A percentile compares a stretch with the other conserved stretches of the same genome.
Conservation (phyloP, 2,797 vertebrate genomes). For the Crax fasciolata region DNA sequence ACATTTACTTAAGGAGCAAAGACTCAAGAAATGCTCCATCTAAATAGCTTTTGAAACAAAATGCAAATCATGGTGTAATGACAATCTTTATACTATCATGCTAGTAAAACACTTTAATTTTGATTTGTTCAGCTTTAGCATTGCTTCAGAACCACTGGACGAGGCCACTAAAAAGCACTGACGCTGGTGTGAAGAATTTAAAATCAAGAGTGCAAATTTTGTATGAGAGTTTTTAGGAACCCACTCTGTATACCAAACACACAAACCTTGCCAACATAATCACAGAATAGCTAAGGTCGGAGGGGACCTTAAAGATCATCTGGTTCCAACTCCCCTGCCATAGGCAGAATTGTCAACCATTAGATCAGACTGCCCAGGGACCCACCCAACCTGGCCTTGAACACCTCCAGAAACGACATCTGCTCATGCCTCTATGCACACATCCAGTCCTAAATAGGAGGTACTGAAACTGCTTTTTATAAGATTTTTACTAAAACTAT, state of each 20-base stretch:
- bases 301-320: too few species aligned
- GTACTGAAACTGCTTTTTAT: not conserved
- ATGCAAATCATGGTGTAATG: accelerated
- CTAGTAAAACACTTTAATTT: not conserved
- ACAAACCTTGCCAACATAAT: not conserved
- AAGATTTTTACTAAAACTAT: not conserved
- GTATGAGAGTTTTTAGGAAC: not conserved
- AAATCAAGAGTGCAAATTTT: not conserved
- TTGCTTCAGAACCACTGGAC: not conserved
- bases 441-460: not conserved
- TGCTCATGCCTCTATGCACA: accelerated
- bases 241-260: not conserved
- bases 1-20: not conserved
- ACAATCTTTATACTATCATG: not conserved
- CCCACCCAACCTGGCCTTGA: too few species aligned
- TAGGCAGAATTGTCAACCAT: too few species aligned
- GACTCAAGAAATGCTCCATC: not conserved
- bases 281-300: too few species aligned
- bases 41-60: not conserved
- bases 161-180: not conserved
- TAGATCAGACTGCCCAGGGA: too few species aligned
- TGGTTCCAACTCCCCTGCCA: too few species aligned
- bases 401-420: not conserved
- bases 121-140: not conserved
- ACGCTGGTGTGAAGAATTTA: not conserved